Base-by-base conservation (phyloP, 1,140 invertebrate species). In the Acromyrmex echinatior region DNA sequence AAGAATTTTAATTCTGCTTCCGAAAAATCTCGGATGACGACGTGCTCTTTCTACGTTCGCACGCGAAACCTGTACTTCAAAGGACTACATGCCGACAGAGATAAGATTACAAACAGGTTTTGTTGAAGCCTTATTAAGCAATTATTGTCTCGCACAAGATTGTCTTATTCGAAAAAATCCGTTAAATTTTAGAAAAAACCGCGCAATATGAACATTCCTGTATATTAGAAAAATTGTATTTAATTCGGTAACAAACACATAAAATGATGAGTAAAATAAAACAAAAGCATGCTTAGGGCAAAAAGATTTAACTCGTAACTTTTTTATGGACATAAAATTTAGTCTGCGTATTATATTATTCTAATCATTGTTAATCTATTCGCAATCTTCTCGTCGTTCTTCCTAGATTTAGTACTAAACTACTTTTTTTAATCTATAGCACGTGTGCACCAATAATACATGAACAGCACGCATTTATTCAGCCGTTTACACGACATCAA, bases 401-500 rank as follows among this genome's bases (percentile, higher is more conserved):
- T n/a, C 16, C 14, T 63, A 3, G 14, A 74, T 65, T 39, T 21
- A 65, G 1, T 73, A 35, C 9, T 45, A 51, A 60, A 25, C 65
- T 80, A 60, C 63, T 76, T 87, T 77, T 86, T 90, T 88, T 88
- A 86, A 90, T 87, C 21, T 53, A 31, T 31, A 68, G 39, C 66
- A 39, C 16, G 58, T 31, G 45, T 76, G 58, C 84, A 93, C 94
- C 93, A 95, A 95, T 94, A 94, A 93, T 95, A 94, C 92, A 95
- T 92, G 92, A 95, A 87, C 16, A 35, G 39, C 62, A 88, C 78
- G 91, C 82, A 91, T 93, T 94, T 93, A 93, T 95, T 94, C 92
- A 87, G 91, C 92, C 93, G 93, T 94, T 95, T 94, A 93, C 93
- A 94, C 87, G 86, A 88, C 71, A 90, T 95, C 90, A 95, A 95